Percentiles rank a stretch among this genome's conserved stretches.
Conservation (phyloP, 2,888 invertebrate species). For the Periphyllus acericola region DNA sequence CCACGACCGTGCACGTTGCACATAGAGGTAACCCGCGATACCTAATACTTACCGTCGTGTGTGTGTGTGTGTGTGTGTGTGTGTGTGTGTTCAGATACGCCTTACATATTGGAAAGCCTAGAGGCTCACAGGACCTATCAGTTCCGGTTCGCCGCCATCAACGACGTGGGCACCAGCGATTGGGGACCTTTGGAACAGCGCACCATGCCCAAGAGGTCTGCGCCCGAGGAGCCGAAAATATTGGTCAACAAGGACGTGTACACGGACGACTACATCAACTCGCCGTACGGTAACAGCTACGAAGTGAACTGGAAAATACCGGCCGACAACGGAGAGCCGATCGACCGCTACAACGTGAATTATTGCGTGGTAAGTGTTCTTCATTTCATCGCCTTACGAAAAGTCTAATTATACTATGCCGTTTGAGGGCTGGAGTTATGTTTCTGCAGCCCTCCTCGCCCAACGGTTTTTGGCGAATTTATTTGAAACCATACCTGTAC, state of each 20-base stretch:
- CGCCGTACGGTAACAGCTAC: slow-evolving; percentile 80
- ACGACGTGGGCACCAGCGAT: slow-evolving; percentile 82
- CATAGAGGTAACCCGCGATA: too few relatives aligned
- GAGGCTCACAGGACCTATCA: slow-evolving; percentile 81
- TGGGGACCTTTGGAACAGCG: slow-evolving; percentile 77
- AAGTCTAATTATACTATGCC: too few relatives aligned
- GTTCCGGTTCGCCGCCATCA: slow-evolving; percentile 86
- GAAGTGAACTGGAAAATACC: slow-evolving; percentile 87
- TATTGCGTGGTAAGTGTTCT: slow-evolving; percentile 79
- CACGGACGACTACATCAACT: slow-evolving; percentile 71
- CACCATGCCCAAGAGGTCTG: slow-evolving; percentile 80
- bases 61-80: background rate
- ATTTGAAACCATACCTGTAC: background rate
- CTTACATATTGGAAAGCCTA: slow-evolving; percentile 83
- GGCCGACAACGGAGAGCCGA: slow-evolving; percentile 88
- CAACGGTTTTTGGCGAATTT: too few relatives aligned
- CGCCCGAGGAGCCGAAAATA: slow-evolving; percentile 79
- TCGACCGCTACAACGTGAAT: slow-evolving; percentile 82
- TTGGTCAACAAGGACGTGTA: slow-evolving; percentile 68
- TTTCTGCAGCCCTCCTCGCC: too few relatives aligned
- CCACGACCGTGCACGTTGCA: too few relatives aligned
- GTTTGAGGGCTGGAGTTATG: too few relatives aligned
- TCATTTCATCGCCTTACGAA: too few relatives aligned
- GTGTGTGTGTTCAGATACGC: slow-evolving; percentile 71
- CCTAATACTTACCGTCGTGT: background rate